These are phyloP conservation scores for Acanthisitta chloris DNA, from an alignment of 2,113 vertebrate species.

Conservation along the genomic window DNA sequence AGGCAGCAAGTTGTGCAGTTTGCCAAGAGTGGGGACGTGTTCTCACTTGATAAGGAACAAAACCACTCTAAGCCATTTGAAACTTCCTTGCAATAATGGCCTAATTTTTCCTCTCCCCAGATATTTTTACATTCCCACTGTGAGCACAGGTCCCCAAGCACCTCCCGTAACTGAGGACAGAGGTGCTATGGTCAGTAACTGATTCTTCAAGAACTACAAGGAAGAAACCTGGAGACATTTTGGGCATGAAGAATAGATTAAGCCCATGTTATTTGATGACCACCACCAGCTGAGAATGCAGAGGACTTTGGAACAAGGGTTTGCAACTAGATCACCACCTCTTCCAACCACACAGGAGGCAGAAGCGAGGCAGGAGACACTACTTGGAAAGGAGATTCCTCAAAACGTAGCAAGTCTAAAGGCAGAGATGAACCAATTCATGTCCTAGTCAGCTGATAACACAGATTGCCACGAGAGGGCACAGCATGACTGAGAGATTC, in stretches of 20 bases:
- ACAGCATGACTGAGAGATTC: not conserved
- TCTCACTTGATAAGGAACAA: not conserved
- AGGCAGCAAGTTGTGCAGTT: not conserved
- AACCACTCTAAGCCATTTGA: not conserved
- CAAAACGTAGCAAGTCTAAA: not conserved
- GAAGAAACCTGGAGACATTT: not conserved
- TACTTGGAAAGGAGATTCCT: not conserved
- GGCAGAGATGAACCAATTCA: not conserved
- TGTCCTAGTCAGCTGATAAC: accelerated
- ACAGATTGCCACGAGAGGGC: constrained; percentile 1
- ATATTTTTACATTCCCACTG: not conserved
- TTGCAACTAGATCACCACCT: not conserved
- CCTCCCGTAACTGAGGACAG: not conserved
- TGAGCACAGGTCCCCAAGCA: not conserved
- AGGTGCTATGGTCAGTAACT: not conserved
- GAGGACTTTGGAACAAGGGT: not conserved
- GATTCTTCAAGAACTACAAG: not conserved
- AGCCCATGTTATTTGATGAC: not conserved
- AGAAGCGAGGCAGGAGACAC: not conserved
- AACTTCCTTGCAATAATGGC: not conserved
- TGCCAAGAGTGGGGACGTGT: not conserved
- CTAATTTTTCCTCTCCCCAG: not conserved
- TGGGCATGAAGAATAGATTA: not conserved
- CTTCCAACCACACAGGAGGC: not conserved
- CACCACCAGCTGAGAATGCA: not conserved